Conservation (phyloP, 2,888 invertebrate genomes). For the Meiosimyza decipiens region DNA sequence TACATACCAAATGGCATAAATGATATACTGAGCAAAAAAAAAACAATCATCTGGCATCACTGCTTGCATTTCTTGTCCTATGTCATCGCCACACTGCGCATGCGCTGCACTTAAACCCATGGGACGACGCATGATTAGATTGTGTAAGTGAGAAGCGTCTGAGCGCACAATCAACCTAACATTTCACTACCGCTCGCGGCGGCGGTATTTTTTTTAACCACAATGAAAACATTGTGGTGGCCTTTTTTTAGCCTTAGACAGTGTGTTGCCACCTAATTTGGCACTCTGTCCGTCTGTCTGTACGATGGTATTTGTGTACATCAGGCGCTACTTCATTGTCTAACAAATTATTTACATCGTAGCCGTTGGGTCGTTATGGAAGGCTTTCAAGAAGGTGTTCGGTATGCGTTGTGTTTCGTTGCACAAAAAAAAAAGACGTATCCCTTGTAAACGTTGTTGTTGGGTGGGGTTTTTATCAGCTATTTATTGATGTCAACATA, state of each 20-base stretch:
- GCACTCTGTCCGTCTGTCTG: constrained; percentile 25
- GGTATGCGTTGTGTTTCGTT: too few relatives aligned
- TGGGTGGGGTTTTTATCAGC: background rate
- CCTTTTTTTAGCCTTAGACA: background rate
- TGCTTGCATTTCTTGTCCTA: too few relatives aligned
- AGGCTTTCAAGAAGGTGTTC: too few relatives aligned
- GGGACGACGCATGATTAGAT: constrained; percentile 42
- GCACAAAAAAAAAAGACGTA: too few relatives aligned
- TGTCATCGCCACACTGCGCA: too few relatives aligned
- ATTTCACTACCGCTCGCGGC: constrained; percentile 20
- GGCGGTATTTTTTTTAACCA: constrained; percentile 9
- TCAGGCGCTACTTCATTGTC: constrained; percentile 41
- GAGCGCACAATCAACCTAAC: constrained; percentile 12
- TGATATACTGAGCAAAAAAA: too few relatives aligned
- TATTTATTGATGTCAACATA: constrained; percentile 14
- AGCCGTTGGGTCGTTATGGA: constrained; percentile 4
- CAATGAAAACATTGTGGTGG: background rate
- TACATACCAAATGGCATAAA: too few relatives aligned
- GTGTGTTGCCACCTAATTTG: constrained; percentile 46
- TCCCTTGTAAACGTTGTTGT: background rate
- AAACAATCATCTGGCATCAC: too few relatives aligned
- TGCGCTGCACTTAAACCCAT: constrained; percentile 26
- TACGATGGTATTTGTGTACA: constrained; percentile 24
- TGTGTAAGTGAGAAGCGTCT: constrained; percentile 40
- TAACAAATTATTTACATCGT: constrained; percentile 46